A percentile compares a stretch with the other conserved stretches of the same genome.
Evolutionary conservation across 1,140 invertebrate genomes (phyloP).

Genomic region (Drosophila suzukii): DNA sequence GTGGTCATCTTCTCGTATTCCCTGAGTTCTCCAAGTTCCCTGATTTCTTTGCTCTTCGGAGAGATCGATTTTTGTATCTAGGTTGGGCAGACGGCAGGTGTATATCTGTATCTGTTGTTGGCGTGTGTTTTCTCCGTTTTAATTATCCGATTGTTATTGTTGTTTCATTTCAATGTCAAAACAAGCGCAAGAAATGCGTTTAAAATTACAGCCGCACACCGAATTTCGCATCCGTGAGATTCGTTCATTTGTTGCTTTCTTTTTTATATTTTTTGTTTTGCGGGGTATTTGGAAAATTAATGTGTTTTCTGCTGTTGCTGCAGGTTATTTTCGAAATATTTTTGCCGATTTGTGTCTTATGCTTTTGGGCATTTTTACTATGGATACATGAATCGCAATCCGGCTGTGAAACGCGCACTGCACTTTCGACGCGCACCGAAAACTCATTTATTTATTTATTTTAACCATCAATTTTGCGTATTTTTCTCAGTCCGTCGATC

Average conservation of each 20-base stretch:
- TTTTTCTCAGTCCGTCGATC: slow-evolving; percentile 22
- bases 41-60: background rate
- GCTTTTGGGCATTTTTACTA: slow-evolving; percentile 32
- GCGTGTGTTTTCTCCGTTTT: slow-evolving; percentile 51
- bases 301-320: slow-evolving; percentile 40
- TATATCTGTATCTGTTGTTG: slow-evolving; percentile 23
- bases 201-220: slow-evolving; percentile 65
- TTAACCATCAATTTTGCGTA: slow-evolving; percentile 57
- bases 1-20: slow-evolving; percentile 85
- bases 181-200: slow-evolving; percentile 66
- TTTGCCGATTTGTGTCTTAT: slow-evolving; percentile 37
- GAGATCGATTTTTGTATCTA: slow-evolving; percentile 4
- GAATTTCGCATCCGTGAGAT: slow-evolving; percentile 32
- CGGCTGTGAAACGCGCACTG: slow-evolving; percentile 46
- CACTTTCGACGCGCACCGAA: slow-evolving; percentile 51
- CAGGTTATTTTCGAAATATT: slow-evolving; percentile 49
- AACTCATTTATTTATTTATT: slow-evolving; percentile 73
- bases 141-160: slow-evolving; percentile 52
- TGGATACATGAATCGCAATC: slow-evolving; percentile 28
- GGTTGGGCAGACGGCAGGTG: slow-evolving; percentile 33
- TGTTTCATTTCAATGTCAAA: slow-evolving; percentile 72
- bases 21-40: slow-evolving; percentile 60
- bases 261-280: background rate
- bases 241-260: slow-evolving; percentile 27
- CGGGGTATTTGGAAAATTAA: slow-evolving; percentile 44